phyloP scores from a whole-genome alignment of 1,140 invertebrate genomes.

The Zaprionus tsacasi region DNA sequence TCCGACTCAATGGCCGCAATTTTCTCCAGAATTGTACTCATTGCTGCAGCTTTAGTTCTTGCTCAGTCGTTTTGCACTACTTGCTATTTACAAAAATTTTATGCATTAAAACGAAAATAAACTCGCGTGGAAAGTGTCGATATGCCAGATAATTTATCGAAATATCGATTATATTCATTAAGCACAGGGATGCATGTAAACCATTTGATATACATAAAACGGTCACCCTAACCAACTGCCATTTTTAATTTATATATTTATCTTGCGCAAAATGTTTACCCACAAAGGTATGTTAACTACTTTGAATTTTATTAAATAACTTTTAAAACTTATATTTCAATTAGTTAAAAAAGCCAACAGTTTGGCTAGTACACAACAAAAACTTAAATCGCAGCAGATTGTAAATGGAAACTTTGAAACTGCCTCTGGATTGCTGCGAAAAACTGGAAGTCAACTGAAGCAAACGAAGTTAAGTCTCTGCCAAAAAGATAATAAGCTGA shows the following conservation, averaged over 20 bases:
- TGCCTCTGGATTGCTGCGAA: slow-evolving; percentile 45
- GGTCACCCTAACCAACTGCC: slow-evolving; percentile 21
- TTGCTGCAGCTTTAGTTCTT: slow-evolving; percentile 74
- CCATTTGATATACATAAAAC: not conserved
- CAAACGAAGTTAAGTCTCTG: slow-evolving; percentile 63
- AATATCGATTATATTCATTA: slow-evolving; percentile 7
- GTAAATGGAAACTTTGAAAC: slow-evolving; percentile 47
- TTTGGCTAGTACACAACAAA: slow-evolving; percentile 49
- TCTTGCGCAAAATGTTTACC: slow-evolving; percentile 54
- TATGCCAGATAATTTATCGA: slow-evolving; percentile 5
- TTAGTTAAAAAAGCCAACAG: slow-evolving; percentile 28
- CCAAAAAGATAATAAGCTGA: slow-evolving; percentile 60
- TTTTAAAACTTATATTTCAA: not conserved
- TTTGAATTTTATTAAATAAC: not conserved
- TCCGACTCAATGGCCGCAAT: slow-evolving; percentile 98
- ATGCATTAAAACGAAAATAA: slow-evolving; percentile 60
- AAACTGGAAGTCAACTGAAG: slow-evolving; percentile 53
- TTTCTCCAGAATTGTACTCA: slow-evolving; percentile 98
- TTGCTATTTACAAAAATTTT: slow-evolving; percentile 57
- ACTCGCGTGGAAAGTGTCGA: slow-evolving; percentile 57
- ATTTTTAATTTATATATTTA: slow-evolving; percentile 11
- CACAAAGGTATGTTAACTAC: slow-evolving; percentile 34
- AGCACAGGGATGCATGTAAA: not conserved
- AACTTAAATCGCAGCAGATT: slow-evolving; percentile 44
- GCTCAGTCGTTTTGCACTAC: slow-evolving; percentile 17